Evolutionary conservation across 2,113 vertebrate species (phyloP), one percentile per base, ranked within the genome.

Genomic region (Barnardius zonarius): DNA sequence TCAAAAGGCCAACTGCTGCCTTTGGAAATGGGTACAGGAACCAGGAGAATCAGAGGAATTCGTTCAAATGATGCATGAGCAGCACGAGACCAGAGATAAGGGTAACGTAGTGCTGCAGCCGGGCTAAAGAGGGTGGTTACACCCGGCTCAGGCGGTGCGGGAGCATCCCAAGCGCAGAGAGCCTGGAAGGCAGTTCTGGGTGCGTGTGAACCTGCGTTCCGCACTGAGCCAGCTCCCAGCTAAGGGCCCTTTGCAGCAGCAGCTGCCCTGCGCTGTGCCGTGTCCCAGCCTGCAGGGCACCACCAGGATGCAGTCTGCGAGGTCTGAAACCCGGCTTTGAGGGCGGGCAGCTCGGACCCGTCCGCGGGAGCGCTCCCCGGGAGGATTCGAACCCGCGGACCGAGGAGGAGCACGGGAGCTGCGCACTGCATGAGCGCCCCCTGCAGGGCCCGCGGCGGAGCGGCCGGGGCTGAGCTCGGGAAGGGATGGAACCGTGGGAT

Each of bases 141-240:
- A 24, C 13, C 39, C 22, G 4, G n/a, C 25, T 10, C 37, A 12
- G 46, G 2, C 0, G 3, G 22, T 8, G 73, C 39, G 14, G 61
- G 62, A 79, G 48, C 88, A 49, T 33, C 61, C n/a, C 1, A 5
- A 48, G 61, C 30, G 52, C 57, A 15, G 33, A 10, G 13, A 5
- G 57, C 57, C 33, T 16, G 33, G 57, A 35, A 17, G n/a, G 33
- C 55, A 8, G 61, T 7, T 35, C 17, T 7, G 9, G 11, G 33
- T 3, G 37, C 17, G 11, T 30, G 55, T 27, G 37, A 24, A 10
- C 33, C 33, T 16, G 57, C n/a, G 33, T 2, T 15, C 22, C 7
- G 57, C 10, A 3, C 59, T 8, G 59, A 6, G n/a, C 15, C 59
- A 35, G n/a, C 52, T 17, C 55, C 7, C 16, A 3, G 3, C 13